A percentile compares a stretch with the other conserved stretches of the same genome.
Evolutionary conservation across 2,888 invertebrate genomes (phyloP).

Genomic region (Drosophila ezoana): DNA sequence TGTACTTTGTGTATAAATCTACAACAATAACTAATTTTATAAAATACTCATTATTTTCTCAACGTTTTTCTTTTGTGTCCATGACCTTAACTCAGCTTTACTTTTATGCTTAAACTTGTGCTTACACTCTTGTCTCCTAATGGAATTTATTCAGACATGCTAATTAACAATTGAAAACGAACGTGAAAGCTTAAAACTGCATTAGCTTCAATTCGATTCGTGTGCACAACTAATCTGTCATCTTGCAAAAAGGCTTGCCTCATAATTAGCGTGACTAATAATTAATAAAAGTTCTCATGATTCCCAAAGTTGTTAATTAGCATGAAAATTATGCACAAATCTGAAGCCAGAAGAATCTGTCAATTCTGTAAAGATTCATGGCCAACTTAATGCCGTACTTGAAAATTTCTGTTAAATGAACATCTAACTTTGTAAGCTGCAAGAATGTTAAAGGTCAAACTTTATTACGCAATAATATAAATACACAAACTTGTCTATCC

Average conservation of each 20-base stretch:
- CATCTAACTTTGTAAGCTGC: slow-evolving; percentile 3
- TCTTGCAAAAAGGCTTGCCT: slow-evolving; percentile 22
- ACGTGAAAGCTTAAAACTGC: slow-evolving; percentile 10
- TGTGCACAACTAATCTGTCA: slow-evolving; percentile 21
- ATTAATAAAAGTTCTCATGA: slow-evolving; percentile 31
- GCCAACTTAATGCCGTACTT: neutral
- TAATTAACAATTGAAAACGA: slow-evolving; percentile 3
- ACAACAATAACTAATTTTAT: neutral
- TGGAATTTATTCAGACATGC: slow-evolving; percentile 3
- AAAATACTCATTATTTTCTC: neutral
- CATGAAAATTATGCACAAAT: slow-evolving; percentile 31
- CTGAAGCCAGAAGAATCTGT: neutral
- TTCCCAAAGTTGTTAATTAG: slow-evolving; percentile 23
- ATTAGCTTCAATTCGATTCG: slow-evolving; percentile 22
- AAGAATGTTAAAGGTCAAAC: slow-evolving; percentile 46
- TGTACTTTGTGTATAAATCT: neutral
- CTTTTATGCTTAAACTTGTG: neutral
- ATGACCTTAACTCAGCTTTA: neutral
- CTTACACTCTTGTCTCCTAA: neutral
- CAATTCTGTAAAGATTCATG: slow-evolving; percentile 8
- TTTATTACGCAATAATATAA: slow-evolving; percentile 55
- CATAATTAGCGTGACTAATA: slow-evolving; percentile 48
- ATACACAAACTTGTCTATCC: slow-evolving; percentile 54
- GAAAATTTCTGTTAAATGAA: slow-evolving; percentile 1
- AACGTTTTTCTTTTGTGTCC: neutral